phyloP scores from a whole-genome alignment of 2,113 vertebrate species.

The Malurus melanocephalus region DNA sequence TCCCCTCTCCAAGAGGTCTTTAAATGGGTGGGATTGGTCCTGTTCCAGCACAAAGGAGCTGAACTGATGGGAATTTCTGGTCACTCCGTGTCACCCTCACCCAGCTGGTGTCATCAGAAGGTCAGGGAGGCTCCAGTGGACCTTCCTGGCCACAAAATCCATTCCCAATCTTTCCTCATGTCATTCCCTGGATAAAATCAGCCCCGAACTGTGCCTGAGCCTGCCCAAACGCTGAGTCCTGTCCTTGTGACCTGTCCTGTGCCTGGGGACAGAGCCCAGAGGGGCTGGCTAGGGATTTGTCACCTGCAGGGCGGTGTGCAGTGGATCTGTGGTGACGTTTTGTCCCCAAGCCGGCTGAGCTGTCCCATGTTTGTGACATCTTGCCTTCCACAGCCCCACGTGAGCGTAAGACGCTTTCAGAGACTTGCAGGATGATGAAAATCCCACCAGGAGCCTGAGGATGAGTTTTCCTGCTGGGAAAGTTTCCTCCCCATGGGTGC shows the following conservation, averaged over 20 bases:
- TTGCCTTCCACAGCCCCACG: background rate
- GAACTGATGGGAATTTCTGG: background rate
- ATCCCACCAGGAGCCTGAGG: background rate
- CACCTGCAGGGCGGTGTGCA: background rate
- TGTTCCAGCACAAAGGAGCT: background rate
- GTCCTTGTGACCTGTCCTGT: rapidly evolving
- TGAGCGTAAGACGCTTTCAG: rapidly evolving
- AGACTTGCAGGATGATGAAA: background rate
- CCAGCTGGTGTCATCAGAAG: background rate
- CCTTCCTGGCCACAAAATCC: background rate
- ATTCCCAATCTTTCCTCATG: rapidly evolving
- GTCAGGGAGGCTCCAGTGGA: background rate
- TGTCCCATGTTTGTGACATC: background rate
- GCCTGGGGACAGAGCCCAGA: background rate
- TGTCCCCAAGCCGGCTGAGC: background rate
- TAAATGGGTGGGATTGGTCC: background rate
- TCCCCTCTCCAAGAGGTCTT: background rate
- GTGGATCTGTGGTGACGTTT: background rate
- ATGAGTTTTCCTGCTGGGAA: background rate
- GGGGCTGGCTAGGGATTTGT: background rate
- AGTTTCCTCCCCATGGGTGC: background rate
- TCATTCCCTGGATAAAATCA: background rate
- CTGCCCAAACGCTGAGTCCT: background rate
- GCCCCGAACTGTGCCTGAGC: background rate
- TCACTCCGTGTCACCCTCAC: background rate